Conservation (phyloP, 2,113 vertebrate genomes). For the Rousettus leschenaultii region DNA sequence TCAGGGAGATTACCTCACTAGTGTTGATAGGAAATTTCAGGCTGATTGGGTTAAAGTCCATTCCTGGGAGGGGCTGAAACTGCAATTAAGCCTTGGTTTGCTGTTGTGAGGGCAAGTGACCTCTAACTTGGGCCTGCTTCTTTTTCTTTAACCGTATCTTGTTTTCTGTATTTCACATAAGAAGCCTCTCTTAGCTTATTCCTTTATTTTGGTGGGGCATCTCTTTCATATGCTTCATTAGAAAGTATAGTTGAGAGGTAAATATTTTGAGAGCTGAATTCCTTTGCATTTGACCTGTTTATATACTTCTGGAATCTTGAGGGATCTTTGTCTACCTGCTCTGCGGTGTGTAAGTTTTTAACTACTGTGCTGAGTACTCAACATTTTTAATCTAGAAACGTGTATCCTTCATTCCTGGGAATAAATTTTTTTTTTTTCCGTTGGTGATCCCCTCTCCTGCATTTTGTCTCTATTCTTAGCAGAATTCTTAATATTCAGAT, state of each 20-base stretch:
- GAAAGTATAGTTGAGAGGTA: neutral
- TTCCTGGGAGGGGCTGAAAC: neutral
- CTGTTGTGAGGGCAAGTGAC: neutral
- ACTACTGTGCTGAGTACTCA: neutral
- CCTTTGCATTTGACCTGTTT: neutral
- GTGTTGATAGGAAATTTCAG: neutral
- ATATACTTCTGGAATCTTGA: neutral
- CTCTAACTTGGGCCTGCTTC: neutral
- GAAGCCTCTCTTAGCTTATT: neutral
- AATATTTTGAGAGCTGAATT: neutral
- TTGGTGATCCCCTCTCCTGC: neutral
- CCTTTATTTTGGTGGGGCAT: neutral
- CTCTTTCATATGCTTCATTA: neutral
- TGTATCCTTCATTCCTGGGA: neutral
- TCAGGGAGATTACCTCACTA: neutral
- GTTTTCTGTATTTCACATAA: neutral
- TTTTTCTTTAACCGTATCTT: neutral
- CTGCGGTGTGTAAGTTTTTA: neutral
- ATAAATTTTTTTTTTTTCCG: neutral
- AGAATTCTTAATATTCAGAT: neutral
- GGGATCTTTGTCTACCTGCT: neutral
- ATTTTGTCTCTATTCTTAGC: conserved; percentile 11
- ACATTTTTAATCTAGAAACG: neutral
- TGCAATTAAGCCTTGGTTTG: neutral
- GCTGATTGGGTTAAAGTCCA: neutral